phyloP scores from a whole-genome alignment of 2,113 vertebrate species.

The human (Homo sapiens) region GRCh38 chr2:43583001-43583500 shows the following conservation, averaged over 20 bases:
- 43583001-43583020: background rate
- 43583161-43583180: constrained; percentile 1
- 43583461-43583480: background rate
- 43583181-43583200: background rate
- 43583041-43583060: background rate
- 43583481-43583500: constrained; percentile 15
- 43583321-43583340: background rate
- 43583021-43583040: background rate
- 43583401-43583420: background rate
- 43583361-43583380: background rate
- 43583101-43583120: background rate
- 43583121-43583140: background rate
- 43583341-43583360: background rate
- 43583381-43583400: background rate
- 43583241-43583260: background rate
- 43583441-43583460: background rate
- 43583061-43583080: background rate
- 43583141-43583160: background rate
- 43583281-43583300: background rate
- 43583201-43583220: background rate
- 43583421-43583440: background rate
- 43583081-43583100: background rate
- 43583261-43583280: background rate
- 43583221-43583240: background rate
- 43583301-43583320: background rate